Evolutionary conservation across 2,888 invertebrate species (phyloP), one percentile per base, ranked within the genome.

Genomic region (Drosophila testacea): DNA sequence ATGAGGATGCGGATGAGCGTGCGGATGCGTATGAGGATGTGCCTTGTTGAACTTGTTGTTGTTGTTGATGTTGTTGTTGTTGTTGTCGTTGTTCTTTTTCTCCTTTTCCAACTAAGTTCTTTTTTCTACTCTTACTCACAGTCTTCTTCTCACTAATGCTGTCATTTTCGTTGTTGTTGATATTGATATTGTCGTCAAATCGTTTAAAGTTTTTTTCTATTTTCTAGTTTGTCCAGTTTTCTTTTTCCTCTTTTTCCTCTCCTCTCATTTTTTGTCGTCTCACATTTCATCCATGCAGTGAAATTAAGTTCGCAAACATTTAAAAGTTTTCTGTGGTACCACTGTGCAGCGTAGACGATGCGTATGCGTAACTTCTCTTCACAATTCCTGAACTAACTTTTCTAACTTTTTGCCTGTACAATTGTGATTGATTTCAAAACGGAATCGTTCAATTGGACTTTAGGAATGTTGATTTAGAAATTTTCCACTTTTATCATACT

Each of bases 151-250:
- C 34, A 39, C 64, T 69, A 69, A 56, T 77, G 64, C 32, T 72
- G 59, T 56, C 70, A 50, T 64, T 65, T 59, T 38, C 55, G 63
- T 59, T 69, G 50, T 60, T 64, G 63, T 60, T 52, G 52, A 61
- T 65, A 54, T 47, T 64, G 75, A 67, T 67, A 66, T 59, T 70
- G 70, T 65, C 70, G 54, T 65, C 67, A 70, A 65, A 61, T 76
- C 66, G 67, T 65, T 76, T 67, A 65, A 65, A 74, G 54, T 62
- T 22, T 67, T 60, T 16, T 59, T 46, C 54, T 65, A 44, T 55
- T 36, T 71, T 64, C 27, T 48, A 57, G 38, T 62, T 64, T 54
- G 56, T 50, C 36, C 44, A 54, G 22, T 39, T 13, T 36, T 28
- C 11, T 44, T 52, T 52, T 16, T 54, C 27, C 34, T 36, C 7